These are phyloP conservation scores for Larimichthys crocea DNA, from an alignment of 2,113 vertebrate genomes.

Conservation along the genomic window DNA sequence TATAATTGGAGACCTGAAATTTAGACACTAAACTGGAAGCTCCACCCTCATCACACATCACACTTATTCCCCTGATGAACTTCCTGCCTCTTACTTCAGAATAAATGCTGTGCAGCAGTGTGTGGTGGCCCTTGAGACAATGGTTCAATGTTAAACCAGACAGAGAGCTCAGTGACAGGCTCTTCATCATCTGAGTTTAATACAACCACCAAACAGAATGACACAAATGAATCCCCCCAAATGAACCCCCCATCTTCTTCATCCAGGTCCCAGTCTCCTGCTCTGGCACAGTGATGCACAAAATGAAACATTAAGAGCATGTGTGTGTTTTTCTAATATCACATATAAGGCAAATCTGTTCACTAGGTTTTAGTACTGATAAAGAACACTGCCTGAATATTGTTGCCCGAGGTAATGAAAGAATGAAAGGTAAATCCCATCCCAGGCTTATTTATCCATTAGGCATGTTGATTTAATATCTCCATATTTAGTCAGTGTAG, in stretches of 20 bases:
- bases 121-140: background rate
- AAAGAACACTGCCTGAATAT: background rate
- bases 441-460: constrained; percentile 9
- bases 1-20: background rate
- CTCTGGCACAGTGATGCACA: background rate
- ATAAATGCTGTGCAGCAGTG: background rate
- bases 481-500: constrained; percentile 47
- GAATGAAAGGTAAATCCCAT: background rate
- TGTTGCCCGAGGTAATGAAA: background rate
- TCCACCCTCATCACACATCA: background rate
- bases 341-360: background rate
- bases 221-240: background rate
- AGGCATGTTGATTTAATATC: constrained; percentile 40
- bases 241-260: background rate
- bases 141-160: background rate
- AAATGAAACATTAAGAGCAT: background rate
- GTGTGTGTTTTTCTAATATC: background rate
- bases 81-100: background rate
- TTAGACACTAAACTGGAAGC: background rate
- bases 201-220: background rate
- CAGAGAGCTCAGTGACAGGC: background rate
- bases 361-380: background rate
- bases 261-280: background rate
- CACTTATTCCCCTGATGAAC: background rate
- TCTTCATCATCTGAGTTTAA: background rate